Evolutionary conservation across 1,140 invertebrate species (phyloP).

Genomic region (Pollicipes pollicipes): DNA sequence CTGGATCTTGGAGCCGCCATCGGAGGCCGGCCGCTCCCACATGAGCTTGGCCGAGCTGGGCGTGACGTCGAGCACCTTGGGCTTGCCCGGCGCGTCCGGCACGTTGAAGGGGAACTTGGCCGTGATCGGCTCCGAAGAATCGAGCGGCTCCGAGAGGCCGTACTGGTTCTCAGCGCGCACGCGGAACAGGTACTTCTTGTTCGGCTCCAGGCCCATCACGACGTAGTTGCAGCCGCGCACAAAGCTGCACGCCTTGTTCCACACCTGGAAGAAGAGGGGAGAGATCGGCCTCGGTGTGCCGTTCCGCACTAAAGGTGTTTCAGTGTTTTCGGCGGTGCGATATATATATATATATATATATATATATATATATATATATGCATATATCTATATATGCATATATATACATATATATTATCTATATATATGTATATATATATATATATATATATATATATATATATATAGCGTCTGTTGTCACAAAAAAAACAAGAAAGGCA

Average conservation of each 20-base stretch:
- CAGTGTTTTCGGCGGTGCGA: too few relatives aligned
- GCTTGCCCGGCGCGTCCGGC: slow-evolving; percentile 59
- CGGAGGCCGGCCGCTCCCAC: slow-evolving; percentile 49
- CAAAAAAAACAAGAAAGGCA: too few relatives aligned
- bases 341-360: too few relatives aligned
- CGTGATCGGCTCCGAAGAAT: slow-evolving; percentile 65
- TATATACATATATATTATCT: too few relatives aligned
- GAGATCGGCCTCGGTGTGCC: too few relatives aligned
- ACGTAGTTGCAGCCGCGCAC: slow-evolving; percentile 82
- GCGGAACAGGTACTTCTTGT: slow-evolving; percentile 82
- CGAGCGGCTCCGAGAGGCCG: slow-evolving; percentile 79
- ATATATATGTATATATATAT: too few relatives aligned
- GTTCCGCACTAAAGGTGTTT: too few relatives aligned
- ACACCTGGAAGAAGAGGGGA: slow-evolving; percentile 29
- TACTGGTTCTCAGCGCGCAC: slow-evolving; percentile 95
- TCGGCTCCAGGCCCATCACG: slow-evolving; percentile 86
- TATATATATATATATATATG: too few relatives aligned
- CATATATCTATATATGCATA: too few relatives aligned
- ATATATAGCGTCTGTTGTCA: too few relatives aligned
- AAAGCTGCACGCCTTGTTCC: slow-evolving; percentile 87
- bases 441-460: too few relatives aligned
- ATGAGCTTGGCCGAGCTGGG: slow-evolving; percentile 17
- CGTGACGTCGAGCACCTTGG: slow-evolving; percentile 18
- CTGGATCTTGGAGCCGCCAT: slow-evolving; percentile 90
- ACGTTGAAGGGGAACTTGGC: slow-evolving; percentile 92